Evolutionary conservation across 2,113 vertebrate genomes (phyloP).

Genomic region (Bungarus multicinctus): DNA sequence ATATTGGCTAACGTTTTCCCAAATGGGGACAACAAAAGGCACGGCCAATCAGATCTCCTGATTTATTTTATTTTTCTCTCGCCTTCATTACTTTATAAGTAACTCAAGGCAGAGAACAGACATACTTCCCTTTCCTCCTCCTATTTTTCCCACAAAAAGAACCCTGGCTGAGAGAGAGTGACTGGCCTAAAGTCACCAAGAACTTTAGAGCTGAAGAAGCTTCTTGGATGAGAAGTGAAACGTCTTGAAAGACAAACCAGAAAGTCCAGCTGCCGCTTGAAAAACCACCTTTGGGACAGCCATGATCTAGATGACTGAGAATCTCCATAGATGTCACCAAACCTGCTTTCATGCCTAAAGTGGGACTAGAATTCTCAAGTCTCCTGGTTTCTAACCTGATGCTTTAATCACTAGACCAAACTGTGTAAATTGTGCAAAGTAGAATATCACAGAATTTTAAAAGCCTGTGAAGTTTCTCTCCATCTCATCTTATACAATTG

Average conservation of each 20-base stretch:
- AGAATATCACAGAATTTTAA: not conserved
- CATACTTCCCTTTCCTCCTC: not conserved
- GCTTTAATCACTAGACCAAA: not conserved
- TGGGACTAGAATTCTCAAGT: not conserved
- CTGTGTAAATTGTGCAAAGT: not conserved
- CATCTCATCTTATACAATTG: not conserved
- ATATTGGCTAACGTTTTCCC: not conserved
- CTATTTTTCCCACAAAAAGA: not conserved
- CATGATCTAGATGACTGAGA: too few species aligned
- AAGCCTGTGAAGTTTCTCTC: not conserved
- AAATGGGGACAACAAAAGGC: not conserved
- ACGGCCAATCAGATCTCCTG: not conserved
- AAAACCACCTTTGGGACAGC: too few species aligned
- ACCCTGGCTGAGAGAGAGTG: not conserved
- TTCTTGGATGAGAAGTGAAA: too few species aligned
- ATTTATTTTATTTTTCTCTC: not conserved
- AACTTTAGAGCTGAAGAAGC: too few species aligned
- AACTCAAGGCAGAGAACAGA: not conserved
- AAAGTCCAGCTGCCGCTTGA: too few species aligned
- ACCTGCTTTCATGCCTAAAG: not conserved
- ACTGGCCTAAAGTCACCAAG: not conserved
- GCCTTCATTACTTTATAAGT: not conserved
- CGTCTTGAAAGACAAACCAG: too few species aligned
- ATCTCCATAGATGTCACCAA: too few species aligned
- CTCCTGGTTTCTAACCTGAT: not conserved